A percentile compares a stretch with the other conserved stretches of the same genome.
phyloP scores from a whole-genome alignment of 2,888 invertebrate species.

The Baronia brevicornis region DNA sequence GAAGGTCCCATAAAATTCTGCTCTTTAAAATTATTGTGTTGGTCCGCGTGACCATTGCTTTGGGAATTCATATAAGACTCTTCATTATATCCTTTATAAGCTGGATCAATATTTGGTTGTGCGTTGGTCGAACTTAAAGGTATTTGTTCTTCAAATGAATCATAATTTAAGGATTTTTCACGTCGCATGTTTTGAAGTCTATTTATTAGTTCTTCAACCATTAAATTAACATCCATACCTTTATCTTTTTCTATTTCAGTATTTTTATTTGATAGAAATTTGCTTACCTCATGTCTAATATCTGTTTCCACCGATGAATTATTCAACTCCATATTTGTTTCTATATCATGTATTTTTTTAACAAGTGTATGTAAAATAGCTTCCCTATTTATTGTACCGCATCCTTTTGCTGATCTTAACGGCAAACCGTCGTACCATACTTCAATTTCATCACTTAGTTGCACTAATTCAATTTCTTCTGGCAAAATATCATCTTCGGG shows the following conservation, averaged over 20 bases:
- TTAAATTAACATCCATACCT: slow-evolving; percentile 30
- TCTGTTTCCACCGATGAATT: slow-evolving; percentile 1
- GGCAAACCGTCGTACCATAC: slow-evolving; percentile 43
- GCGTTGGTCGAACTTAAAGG: slow-evolving; percentile 19
- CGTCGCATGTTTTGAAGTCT: slow-evolving; percentile 24
- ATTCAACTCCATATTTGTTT: slow-evolving; percentile 25
- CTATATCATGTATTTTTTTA: slow-evolving; percentile 41
- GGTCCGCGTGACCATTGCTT: too few species aligned
- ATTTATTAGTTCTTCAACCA: slow-evolving; percentile 29
- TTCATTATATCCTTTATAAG: too few species aligned
- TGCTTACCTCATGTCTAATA: slow-evolving; percentile 19
- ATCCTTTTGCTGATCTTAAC: slow-evolving; percentile 20
- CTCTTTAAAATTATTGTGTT: too few species aligned
- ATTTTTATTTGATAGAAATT: slow-evolving; percentile 24
- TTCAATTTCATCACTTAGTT: slow-evolving; percentile 41
- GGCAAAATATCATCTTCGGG: slow-evolving; percentile 8
- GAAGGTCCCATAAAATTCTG: too few species aligned
- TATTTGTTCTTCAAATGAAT: slow-evolving; percentile 21
- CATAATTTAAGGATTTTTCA: slow-evolving; percentile 17
- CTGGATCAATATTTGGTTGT: slow-evolving; percentile 3
- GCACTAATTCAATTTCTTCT: slow-evolving; percentile 11
- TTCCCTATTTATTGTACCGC: slow-evolving; percentile 24
- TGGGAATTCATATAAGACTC: too few species aligned
- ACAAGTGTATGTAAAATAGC: slow-evolving; percentile 36
- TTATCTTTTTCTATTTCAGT: slow-evolving; percentile 21